Base-by-base conservation (phyloP, 1,140 invertebrate species). In the Eciton burchellii region DNA sequence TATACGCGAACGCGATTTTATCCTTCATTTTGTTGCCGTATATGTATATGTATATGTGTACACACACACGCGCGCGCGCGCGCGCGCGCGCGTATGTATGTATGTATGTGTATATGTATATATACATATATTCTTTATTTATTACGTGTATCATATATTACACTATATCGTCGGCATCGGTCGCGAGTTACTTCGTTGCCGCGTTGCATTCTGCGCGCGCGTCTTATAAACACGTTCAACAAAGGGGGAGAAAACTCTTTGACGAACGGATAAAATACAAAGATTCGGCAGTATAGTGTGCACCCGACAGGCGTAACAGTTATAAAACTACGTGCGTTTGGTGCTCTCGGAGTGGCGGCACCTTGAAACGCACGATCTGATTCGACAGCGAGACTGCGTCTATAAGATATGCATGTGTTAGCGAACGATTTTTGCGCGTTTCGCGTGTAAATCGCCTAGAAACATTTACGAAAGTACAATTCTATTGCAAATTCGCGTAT, bases 271-370 rank as follows among this genome's bases (percentile, higher is more conserved):
- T 79, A 57, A 70, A 79, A 79, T 79, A 79, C 74, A 79, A 79
- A 79, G 74, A 79, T 79, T 79, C 74, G 74, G 74, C 74, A 79
- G 74, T 79, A 79, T 52, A 79, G 63, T 57, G 74, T 35, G 35
- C 6, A 56, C 56, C 63, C 66, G 68, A 79, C 63, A 11, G 49
- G 49, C 63, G 24, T 70, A 49, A 8, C 62, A 26, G 49, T 57
- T 57, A 29, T 56, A 79, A 79, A 79, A 79, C 62, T 66, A 70
- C 63, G 41, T 56, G 35, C 41, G 47, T 68, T 68, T n/a, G 29
- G 35, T 49, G 62, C 45, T 16, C 19, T 60, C 73, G 26, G 52
- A 35, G 60, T n/a, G 21, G 6, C 26, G 12, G n/a, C 16, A 19
- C 21, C 54, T 45, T 57, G 35, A 35, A 24, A 43, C 54, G 70